phyloP scores from a whole-genome alignment of 2,113 vertebrate species.

The Indicator indicator region DNA sequence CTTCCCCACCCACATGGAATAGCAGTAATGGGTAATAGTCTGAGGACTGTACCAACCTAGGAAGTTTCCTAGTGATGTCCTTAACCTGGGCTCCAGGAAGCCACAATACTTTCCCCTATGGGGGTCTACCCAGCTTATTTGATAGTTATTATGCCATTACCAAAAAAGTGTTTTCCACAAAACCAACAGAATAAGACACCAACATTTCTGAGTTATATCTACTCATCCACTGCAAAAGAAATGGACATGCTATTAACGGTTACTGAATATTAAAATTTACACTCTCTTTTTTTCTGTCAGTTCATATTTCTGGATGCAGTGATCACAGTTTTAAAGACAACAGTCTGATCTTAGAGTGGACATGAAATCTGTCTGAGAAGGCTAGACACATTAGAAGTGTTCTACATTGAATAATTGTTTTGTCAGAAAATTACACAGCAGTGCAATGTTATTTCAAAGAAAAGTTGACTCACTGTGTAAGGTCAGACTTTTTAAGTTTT shows the following conservation, averaged over 20 bases:
- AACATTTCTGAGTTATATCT: not conserved
- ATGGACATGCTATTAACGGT: not conserved
- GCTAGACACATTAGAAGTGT: not conserved
- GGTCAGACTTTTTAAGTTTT: not conserved
- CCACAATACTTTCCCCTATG: too few species aligned
- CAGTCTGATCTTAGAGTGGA: not conserved
- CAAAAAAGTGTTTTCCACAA: not conserved
- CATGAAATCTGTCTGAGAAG: not conserved
- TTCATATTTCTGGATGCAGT: not conserved
- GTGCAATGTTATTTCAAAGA: not conserved
- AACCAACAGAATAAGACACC: not conserved
- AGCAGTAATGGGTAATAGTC: too few species aligned
- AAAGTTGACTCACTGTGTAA: not conserved
- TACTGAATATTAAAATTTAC: slow-evolving; percentile 22
- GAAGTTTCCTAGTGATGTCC: too few species aligned
- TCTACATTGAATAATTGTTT: not conserved
- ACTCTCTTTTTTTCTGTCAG: not conserved
- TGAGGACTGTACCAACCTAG: too few species aligned
- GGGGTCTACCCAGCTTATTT: not conserved
- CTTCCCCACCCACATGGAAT: too few species aligned
- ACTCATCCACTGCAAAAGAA: not conserved
- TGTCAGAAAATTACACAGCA: not conserved
- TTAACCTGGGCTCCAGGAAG: too few species aligned
- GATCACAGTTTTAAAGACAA: not conserved
- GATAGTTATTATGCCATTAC: not conserved